phyloP scores from a whole-genome alignment of 1,140 invertebrate species.

The Drosophila persimilis region DNA sequence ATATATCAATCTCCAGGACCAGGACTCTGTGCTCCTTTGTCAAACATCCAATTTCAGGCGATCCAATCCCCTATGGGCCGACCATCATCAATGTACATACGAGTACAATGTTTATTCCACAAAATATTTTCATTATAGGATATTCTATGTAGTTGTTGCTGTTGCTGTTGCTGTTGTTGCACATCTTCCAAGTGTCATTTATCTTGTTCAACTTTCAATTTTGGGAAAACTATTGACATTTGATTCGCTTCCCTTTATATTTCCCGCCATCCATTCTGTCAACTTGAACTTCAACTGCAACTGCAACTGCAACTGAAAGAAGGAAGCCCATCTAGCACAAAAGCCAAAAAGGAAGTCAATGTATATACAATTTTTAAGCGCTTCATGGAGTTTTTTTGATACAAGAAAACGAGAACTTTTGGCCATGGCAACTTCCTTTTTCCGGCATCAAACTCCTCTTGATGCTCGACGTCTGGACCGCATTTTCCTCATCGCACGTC shows the following conservation, averaged over 20 bases:
- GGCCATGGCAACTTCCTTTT: conserved; percentile 75
- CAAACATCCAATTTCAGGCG: conserved; percentile 18
- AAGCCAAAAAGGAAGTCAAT: conserved; percentile 69
- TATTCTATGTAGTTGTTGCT: conserved; percentile 31
- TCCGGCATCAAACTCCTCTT: conserved; percentile 66
- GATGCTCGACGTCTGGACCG: conserved; percentile 47
- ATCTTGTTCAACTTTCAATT: conserved; percentile 71
- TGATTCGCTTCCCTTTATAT: conserved; percentile 51
- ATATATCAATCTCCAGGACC: background rate
- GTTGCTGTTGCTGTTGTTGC: conserved; percentile 31
- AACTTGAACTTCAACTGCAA: conserved; percentile 22
- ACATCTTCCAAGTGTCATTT: conserved; percentile 70
- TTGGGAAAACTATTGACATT: conserved; percentile 69
- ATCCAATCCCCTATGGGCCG: background rate
- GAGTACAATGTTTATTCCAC: conserved; percentile 4
- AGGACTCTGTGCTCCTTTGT: conserved; percentile 3
- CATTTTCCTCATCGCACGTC: conserved; percentile 12
- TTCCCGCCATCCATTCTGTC: conserved; percentile 18
- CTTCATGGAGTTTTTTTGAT: conserved; percentile 58
- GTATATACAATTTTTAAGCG: conserved; percentile 78
- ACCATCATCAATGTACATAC: background rate
- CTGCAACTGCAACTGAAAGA: conserved; percentile 38
- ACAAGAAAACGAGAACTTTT: conserved; percentile 53
- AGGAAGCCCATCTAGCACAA: conserved; percentile 58
- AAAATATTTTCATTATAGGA: conserved; percentile 45